phyloP scores from a whole-genome alignment of 2,888 invertebrate genomes.

The Drosophila atroscutellata region DNA sequence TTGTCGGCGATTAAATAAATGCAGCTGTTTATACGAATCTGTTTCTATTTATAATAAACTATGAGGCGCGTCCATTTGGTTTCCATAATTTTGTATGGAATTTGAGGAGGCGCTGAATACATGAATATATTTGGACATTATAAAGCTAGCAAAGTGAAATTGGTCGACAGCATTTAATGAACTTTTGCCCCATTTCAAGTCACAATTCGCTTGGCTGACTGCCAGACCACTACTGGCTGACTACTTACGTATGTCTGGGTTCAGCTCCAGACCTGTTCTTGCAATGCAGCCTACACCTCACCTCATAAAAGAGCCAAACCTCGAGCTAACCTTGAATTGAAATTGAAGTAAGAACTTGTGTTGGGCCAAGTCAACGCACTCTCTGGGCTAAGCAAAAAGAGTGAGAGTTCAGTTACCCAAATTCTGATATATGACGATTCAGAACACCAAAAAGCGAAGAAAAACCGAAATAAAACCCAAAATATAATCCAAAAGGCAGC shows the following conservation, averaged over 20 bases:
- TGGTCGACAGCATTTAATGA: conserved; percentile 56
- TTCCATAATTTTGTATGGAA: conserved; percentile 31
- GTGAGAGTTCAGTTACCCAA: conserved; percentile 64
- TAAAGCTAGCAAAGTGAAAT: conserved; percentile 30
- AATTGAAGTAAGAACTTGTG: conserved; percentile 2
- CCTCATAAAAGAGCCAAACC: neutral
- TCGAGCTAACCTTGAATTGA: conserved; percentile 43
- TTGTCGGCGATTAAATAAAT: neutral
- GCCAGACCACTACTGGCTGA: conserved; percentile 34
- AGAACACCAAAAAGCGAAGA: conserved; percentile 14
- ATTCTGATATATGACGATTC: conserved; percentile 43
- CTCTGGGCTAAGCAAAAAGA: neutral
- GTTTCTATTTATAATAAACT: conserved; percentile 21
- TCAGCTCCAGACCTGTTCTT: conserved; percentile 15
- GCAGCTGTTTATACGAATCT: neutral
- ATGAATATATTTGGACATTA: conserved; percentile 42
- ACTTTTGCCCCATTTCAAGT: conserved; percentile 76
- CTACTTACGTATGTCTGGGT: conserved; percentile 1
- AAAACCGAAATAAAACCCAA: conserved; percentile 17
- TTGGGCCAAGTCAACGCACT: conserved; percentile 45
- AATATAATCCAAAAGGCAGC: conserved; percentile 40
- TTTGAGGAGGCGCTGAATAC: conserved; percentile 33
- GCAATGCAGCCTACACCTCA: conserved; percentile 3
- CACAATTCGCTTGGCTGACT: conserved; percentile 48
- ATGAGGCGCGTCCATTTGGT: conserved; percentile 10